Conservation (phyloP, 2,797 vertebrate species). For the Manis javanica region DNA sequence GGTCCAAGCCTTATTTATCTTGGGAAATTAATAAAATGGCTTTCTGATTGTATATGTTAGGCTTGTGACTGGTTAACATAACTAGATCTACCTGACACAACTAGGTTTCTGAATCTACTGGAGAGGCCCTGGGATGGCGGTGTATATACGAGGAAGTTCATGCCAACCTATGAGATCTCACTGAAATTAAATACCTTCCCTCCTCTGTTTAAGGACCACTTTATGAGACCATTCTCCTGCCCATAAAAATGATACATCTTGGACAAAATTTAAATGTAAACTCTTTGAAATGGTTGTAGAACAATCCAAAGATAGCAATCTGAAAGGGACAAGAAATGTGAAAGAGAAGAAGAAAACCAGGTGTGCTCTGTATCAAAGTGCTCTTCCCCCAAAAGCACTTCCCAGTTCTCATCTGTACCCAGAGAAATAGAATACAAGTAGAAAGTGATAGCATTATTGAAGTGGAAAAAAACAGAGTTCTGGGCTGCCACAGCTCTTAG, state of each 20-base stretch:
- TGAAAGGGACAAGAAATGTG: not conserved
- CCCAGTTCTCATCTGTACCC: not conserved
- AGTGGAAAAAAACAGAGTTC: not conserved
- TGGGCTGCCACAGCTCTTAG: not conserved
- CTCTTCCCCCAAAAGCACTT: not conserved
- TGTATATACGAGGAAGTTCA: not conserved
- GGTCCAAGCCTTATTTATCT: constrained; percentile 52
- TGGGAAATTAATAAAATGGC: constrained; percentile 13
- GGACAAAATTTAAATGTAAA: not conserved
- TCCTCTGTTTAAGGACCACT: not conserved
- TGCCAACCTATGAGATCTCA: not conserved
- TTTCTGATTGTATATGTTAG: constrained; percentile 36
- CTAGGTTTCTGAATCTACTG: not conserved
- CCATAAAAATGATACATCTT: not conserved
- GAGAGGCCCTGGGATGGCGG: not conserved
- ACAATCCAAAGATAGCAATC: not conserved
- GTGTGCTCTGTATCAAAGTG: not conserved
- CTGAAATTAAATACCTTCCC: not conserved
- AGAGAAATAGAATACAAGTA: not conserved
- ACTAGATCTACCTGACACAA: not conserved
- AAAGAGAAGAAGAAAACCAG: not conserved
- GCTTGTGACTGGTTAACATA: not conserved
- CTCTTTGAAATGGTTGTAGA: not conserved
- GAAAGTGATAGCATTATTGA: not conserved
- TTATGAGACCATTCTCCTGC: not conserved